Evolutionary conservation across 1,140 invertebrate genomes (phyloP).

Genomic region (Brachionus paranguensis): DNA sequence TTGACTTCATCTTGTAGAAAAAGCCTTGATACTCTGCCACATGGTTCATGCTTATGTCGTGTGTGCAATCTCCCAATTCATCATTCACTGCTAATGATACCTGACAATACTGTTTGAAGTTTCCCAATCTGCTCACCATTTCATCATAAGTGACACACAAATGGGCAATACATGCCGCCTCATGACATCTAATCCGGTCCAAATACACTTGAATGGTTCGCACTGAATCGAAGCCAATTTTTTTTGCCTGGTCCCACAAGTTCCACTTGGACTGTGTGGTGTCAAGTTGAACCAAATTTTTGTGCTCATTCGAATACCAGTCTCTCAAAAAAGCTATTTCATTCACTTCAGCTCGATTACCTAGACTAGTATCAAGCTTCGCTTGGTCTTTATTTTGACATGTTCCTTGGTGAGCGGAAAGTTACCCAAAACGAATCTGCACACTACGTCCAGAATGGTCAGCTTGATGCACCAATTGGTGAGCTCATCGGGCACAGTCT

Average conservation of each 20-base stretch:
- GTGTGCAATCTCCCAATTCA: conserved; percentile 53
- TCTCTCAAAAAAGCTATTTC: conserved; percentile 45
- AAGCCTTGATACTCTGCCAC: conserved; percentile 55
- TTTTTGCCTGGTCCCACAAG: conserved; percentile 47
- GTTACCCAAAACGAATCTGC: conserved; percentile 56
- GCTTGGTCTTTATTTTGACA: conserved; percentile 50
- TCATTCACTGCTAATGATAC: conserved; percentile 50
- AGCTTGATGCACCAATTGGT: conserved; percentile 51
- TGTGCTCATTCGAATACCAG: conserved; percentile 52
- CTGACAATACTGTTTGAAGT: conserved; percentile 55
- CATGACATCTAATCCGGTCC: conserved; percentile 31
- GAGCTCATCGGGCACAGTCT: conserved; percentile 51
- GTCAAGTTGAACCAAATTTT: conserved; percentile 48
- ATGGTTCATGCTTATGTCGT: conserved; percentile 46
- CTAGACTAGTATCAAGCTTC: conserved; percentile 51
- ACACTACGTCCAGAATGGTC: conserved; percentile 51
- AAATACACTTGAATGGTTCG: conserved; percentile 32
- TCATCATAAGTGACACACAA: conserved; percentile 55
- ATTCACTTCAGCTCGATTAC: conserved; percentile 51
- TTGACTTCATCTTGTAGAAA: neutral
- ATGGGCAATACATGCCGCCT: conserved; percentile 50
- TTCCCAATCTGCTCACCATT: conserved; percentile 51
- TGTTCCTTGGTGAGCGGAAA: conserved; percentile 52
- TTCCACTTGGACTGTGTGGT: conserved; percentile 53
- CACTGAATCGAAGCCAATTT: conserved; percentile 13